Conservation (phyloP, 2,113 vertebrate species). For the Mesembrinibis cayennensis region DNA sequence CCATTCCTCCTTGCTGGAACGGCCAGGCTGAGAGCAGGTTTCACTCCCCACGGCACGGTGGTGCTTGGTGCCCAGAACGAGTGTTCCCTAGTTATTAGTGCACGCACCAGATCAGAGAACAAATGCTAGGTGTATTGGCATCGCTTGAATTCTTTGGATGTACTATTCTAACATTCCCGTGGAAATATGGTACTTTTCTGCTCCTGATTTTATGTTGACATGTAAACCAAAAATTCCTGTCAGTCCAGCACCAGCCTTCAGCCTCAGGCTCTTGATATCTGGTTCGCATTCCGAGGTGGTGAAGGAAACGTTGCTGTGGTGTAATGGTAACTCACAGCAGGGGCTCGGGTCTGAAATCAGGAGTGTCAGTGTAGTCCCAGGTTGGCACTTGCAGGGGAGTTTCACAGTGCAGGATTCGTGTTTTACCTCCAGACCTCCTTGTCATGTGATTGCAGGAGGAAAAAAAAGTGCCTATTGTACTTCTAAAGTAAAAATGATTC, state of each 20-base stretch:
- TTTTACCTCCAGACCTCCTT: background rate
- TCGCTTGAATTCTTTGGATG: background rate
- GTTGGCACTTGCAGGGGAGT: background rate
- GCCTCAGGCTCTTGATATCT: background rate
- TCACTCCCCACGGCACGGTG: background rate
- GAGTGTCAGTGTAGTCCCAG: background rate
- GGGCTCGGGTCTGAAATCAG: background rate
- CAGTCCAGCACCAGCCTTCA: background rate
- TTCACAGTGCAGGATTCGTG: background rate
- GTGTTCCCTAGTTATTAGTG: background rate
- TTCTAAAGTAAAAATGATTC: background rate
- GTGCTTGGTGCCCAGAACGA: background rate
- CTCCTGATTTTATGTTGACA: background rate
- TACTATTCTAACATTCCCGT: background rate
- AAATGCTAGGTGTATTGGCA: background rate
- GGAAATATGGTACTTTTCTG: background rate
- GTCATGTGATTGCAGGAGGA: background rate
- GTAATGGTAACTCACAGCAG: background rate
- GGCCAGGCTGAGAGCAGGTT: background rate
- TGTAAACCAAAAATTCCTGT: background rate
- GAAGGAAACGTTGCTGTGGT: background rate
- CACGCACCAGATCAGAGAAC: background rate
- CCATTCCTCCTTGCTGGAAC: background rate
- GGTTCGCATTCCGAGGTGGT: background rate
- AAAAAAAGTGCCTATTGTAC: background rate